Evolutionary conservation across 2,113 vertebrate species (phyloP).

Genomic region (Candoia aspera): DNA sequence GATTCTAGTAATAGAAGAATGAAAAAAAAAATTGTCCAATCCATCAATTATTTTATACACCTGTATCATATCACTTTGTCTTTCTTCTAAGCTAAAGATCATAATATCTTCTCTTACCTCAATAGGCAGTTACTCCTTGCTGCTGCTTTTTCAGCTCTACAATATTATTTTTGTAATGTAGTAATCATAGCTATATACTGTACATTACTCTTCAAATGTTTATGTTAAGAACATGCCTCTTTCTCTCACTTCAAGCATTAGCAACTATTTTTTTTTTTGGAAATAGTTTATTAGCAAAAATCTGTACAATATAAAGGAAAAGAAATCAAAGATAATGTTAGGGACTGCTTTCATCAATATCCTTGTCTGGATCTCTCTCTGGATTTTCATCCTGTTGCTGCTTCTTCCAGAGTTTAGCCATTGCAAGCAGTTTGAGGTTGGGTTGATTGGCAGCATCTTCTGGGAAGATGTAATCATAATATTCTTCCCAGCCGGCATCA

Average conservation of each 20-base stretch:
- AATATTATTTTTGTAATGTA: not conserved
- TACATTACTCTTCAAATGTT: not conserved
- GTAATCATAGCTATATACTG: not conserved
- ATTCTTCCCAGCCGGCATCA: conserved; percentile 97
- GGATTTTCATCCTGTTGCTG: conserved; percentile 78
- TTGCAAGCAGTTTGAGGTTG: conserved; percentile 96
- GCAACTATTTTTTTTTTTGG: not conserved
- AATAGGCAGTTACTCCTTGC: not conserved
- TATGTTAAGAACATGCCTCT: not conserved
- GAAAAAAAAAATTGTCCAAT: not conserved
- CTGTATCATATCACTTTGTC: not conserved
- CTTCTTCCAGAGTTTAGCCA: conserved; percentile 99
- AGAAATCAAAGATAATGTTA: conserved; percentile 40
- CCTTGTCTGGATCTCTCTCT: conserved; percentile 68
- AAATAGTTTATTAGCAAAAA: conserved; percentile 64
- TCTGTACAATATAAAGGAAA: conserved; percentile 55
- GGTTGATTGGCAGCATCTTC: conserved; percentile 98
- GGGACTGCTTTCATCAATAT: conserved; percentile 70
- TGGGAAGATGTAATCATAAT: conserved; percentile 98
- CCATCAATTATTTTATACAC: not conserved
- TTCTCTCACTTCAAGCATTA: not conserved
- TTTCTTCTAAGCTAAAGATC: not conserved
- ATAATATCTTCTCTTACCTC: not conserved
- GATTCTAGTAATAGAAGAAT: not conserved
- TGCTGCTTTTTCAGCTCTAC: not conserved